phyloP scores from a whole-genome alignment of 1,140 invertebrate species.

The Teleopsis dalmanni region DNA sequence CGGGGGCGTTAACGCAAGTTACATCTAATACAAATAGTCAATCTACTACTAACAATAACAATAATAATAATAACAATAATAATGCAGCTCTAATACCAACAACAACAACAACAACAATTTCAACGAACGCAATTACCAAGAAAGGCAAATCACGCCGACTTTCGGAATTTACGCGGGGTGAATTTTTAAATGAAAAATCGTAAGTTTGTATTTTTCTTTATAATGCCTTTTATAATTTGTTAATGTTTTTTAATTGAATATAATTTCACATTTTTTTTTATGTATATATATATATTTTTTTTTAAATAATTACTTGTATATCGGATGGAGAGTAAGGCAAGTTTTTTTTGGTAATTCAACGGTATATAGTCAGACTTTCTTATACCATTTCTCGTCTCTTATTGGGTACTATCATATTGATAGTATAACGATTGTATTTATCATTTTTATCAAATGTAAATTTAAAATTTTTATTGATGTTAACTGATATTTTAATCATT shows the following conservation, averaged over 20 bases:
- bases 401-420: no score
- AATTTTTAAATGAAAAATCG: conserved; percentile 47
- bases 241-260: background rate
- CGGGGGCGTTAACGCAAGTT: background rate
- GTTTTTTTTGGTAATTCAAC: no score
- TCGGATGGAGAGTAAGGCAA: no score
- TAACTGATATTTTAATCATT: no score
- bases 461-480: no score
- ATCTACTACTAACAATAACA: no score
- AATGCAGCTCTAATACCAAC: background rate
- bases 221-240: no score
- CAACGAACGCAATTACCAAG: conserved; percentile 18
- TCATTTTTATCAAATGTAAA: no score
- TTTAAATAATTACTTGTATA: background rate
- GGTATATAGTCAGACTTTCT: no score
- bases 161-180: conserved; percentile 45
- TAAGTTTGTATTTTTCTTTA: conserved; percentile 24
- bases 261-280: background rate
- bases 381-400: no score
- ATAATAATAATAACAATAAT: background rate
- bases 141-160: conserved; percentile 44
- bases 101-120: conserved; percentile 12
- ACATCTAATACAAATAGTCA: background rate
- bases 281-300: background rate
- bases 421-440: no score